A percentile compares a stretch with the other conserved stretches of the same genome.
phyloP scores from a whole-genome alignment of 1,140 invertebrate genomes.

The Listronotus oregonensis region DNA sequence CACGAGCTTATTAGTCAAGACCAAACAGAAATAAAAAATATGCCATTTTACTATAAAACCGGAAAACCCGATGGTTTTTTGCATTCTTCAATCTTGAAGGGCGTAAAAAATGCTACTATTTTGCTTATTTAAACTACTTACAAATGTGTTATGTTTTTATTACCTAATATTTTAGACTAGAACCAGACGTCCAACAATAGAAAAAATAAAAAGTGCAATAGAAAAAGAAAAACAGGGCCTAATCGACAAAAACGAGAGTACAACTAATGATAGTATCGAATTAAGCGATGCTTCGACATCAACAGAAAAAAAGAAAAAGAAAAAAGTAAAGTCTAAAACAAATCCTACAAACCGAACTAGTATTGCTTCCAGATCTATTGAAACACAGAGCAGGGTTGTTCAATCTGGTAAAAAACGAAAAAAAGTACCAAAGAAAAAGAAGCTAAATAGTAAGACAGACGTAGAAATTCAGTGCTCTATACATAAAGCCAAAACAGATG shows the following conservation, averaged over 20 bases:
- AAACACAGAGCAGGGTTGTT: no score
- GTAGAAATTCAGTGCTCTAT: constrained; percentile 21
- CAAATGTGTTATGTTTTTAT: no score
- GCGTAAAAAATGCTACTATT: no score
- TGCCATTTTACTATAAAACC: no score
- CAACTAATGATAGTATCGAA: not conserved
- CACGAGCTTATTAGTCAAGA: no score
- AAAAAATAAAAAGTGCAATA: constrained; percentile 35
- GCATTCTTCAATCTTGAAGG: no score
- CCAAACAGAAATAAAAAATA: no score
- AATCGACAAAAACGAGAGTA: constrained; percentile 6
- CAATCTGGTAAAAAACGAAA: not conserved
- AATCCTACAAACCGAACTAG: no score
- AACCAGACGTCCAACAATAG: constrained; percentile 15
- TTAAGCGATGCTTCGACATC: constrained; percentile 20
- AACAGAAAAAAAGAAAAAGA: constrained; percentile 11
- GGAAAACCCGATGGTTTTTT: no score
- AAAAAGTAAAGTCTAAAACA: not conserved
- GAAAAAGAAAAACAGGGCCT: constrained; percentile 16
- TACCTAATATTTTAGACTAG: constrained; percentile 16
- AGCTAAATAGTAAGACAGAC: constrained; percentile 12
- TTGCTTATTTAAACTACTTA: no score
- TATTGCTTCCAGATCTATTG: not conserved
- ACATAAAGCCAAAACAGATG: not conserved
- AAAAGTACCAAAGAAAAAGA: constrained; percentile 9